Conservation (phyloP, 1,140 invertebrate genomes). For the Cyclargus thomasi region DNA sequence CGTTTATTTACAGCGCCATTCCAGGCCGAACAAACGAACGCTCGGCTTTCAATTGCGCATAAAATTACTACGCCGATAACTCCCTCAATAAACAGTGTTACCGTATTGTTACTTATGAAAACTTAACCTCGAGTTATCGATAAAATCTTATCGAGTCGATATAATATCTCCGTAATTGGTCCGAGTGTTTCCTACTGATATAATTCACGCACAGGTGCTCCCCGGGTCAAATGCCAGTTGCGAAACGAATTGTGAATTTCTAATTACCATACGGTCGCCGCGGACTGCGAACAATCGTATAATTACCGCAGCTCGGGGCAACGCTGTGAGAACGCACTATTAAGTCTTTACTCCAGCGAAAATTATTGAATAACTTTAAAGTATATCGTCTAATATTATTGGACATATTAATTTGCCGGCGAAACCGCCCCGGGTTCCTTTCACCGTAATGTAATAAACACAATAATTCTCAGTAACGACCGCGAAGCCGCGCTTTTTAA, state of each 20-base stretch:
- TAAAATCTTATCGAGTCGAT: conserved; percentile 5
- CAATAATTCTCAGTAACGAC: not conserved
- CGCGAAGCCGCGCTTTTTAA: not conserved
- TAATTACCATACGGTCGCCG: not conserved
- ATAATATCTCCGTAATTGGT: conserved; percentile 8
- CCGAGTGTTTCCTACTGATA: not conserved
- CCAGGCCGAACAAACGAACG: not conserved
- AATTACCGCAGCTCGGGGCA: not conserved
- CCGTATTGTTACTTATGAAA: conserved; percentile 3
- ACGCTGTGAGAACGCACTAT: not conserved
- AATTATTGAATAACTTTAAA: conserved; percentile 8
- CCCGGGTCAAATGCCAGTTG: conserved; percentile 5
- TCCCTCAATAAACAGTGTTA: not conserved
- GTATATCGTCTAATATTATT: conserved; percentile 8
- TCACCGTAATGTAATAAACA: not conserved
- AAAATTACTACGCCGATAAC: not conserved
- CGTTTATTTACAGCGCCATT: not conserved
- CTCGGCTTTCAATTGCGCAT: not conserved
- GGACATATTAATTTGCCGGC: conserved; percentile 1
- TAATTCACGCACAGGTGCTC: conserved; percentile 12
- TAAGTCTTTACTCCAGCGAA: not conserved
- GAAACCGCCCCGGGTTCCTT: not conserved
- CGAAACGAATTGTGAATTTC: conserved; percentile 9
- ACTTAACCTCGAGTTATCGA: not conserved
- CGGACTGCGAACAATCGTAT: not conserved